A percentile compares a stretch with the other conserved stretches of the same genome.
Conservation (phyloP, 2,888 invertebrate genomes). For the Villa cingulata region DNA sequence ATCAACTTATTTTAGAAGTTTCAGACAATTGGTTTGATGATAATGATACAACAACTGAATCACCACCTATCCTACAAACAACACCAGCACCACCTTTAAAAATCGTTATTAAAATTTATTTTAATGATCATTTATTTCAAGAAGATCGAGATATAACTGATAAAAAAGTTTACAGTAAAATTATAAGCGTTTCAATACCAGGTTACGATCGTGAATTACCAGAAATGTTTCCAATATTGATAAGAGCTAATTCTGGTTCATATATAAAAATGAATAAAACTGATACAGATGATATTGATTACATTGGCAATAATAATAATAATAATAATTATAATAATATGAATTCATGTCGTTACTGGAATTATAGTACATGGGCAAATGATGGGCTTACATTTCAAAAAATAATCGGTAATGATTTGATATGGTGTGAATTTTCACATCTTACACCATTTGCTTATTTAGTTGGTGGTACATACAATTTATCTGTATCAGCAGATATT, state of each 20-base stretch:
- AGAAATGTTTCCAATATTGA: slow-evolving; percentile 38
- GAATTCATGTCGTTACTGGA: slow-evolving; percentile 45
- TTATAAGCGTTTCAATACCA: slow-evolving; percentile 47
- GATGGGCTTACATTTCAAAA: slow-evolving; percentile 38
- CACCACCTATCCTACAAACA: neutral
- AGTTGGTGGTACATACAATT: slow-evolving; percentile 26
- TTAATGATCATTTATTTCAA: slow-evolving; percentile 43
- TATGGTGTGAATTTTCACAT: slow-evolving; percentile 41
- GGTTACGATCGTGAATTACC: slow-evolving; percentile 42
- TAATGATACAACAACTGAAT: slow-evolving; percentile 17
- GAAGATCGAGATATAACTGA: slow-evolving; percentile 29
- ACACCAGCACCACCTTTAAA: slow-evolving; percentile 22
- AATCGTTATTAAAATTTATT: slow-evolving; percentile 41
- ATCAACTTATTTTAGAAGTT: slow-evolving; percentile 26
- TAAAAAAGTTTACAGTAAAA: slow-evolving; percentile 32
- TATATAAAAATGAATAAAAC: neutral
- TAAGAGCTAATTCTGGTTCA: neutral
- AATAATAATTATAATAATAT: too few species aligned
- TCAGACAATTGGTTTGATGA: neutral
- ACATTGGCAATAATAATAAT: neutral
- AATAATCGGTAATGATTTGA: slow-evolving; percentile 21
- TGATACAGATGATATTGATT: slow-evolving; percentile 15
- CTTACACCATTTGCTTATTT: slow-evolving; percentile 48
- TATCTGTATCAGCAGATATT: slow-evolving; percentile 21
- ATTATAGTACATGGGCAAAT: slow-evolving; percentile 45